These are phyloP conservation scores for Chelmon rostratus DNA, from an alignment of 2,797 vertebrate species.

Conservation along the genomic window DNA sequence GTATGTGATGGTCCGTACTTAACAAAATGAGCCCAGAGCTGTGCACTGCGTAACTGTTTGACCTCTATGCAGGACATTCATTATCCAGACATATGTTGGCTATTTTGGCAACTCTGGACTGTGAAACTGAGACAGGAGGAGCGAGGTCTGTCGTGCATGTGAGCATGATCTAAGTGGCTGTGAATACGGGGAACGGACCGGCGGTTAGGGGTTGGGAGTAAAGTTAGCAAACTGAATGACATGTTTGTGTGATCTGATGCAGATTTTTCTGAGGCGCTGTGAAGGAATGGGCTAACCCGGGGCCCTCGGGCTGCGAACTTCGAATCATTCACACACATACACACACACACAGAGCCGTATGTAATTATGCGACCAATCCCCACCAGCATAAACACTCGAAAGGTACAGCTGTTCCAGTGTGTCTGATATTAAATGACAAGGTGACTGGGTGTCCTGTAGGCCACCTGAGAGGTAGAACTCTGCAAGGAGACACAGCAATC, in stretches of 20 bases:
- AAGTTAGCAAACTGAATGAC: slow-evolving; percentile 76
- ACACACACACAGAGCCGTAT: slow-evolving; percentile 17
- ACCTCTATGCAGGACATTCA: slow-evolving; percentile 78
- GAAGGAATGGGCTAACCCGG: slow-evolving; percentile 46
- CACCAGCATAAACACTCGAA: slow-evolving; percentile 61
- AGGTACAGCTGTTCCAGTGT: slow-evolving; percentile 78
- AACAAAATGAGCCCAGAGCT: slow-evolving; percentile 73
- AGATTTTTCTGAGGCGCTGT: slow-evolving; percentile 67
- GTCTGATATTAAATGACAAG: slow-evolving; percentile 82
- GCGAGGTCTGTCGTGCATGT: slow-evolving; percentile 71
- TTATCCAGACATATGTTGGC: slow-evolving; percentile 86
- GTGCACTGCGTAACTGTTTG: slow-evolving; percentile 68
- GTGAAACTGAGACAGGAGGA: slow-evolving; percentile 79
- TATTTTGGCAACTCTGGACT: slow-evolving; percentile 81
- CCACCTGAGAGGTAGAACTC: slow-evolving; percentile 79
- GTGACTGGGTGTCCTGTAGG: slow-evolving; percentile 80
- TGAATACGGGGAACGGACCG: slow-evolving; percentile 65
- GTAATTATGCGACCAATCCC: slow-evolving; percentile 66
- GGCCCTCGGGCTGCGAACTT: slow-evolving; percentile 58
- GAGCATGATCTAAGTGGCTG: slow-evolving; percentile 81
- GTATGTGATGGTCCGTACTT: slow-evolving; percentile 68
- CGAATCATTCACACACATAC: slow-evolving; percentile 59
- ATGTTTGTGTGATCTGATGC: slow-evolving; percentile 81
- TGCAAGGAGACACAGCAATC: slow-evolving; percentile 68
- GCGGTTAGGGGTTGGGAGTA: slow-evolving; percentile 72